Evolutionary conservation across 2,113 vertebrate genomes (phyloP), one percentile per base, ranked within the genome.

Genomic region (Hippocampus barbouri): DNA sequence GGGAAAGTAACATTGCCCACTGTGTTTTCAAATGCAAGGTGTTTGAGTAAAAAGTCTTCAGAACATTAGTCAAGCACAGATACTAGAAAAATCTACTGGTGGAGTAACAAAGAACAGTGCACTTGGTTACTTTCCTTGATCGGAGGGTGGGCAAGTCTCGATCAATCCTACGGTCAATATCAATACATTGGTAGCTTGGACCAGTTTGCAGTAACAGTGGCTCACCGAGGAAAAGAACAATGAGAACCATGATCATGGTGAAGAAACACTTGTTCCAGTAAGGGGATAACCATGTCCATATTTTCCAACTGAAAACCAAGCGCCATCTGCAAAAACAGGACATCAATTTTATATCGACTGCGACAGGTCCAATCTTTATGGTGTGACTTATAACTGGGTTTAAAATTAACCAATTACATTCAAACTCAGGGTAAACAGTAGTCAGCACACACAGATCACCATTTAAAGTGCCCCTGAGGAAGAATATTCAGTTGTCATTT

Each of bases 231-330:
- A 98, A 98, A 20, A 98, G 93, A 85, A 98, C 74, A 76, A 98
- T 91, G 66, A 98, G 89, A 41, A 96, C 85, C 83, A 98, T 86
- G 83, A 98, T 96, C 87, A 98, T 97, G 25, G 97, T 94, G 77
- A 97, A 93, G 79, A 97, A 98, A 73, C 90, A 93, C 81, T 94
- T 98, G 90, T 96, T 97, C 95, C 95, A 97, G 63, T 95, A 95
- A 34, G 90, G 87, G 82, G 93, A 91, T 66, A 98, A 84, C 92
- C 89, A 95, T 86, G 87, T 92, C 97, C 95, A 97, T 47, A 98
- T 77, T 63, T 82, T 87, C 92, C 94, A 92, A 69, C 70, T 91
- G 88, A 98, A 98, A 86, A 98, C 90, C 66, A 87, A 93, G 81
- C 92, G 92, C 96, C 96, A 98, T 87, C 95, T 98, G 83, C 79